These are phyloP conservation scores for Cheilinus undulatus DNA, from an alignment of 2,113 vertebrate genomes.

Conservation along the genomic window DNA sequence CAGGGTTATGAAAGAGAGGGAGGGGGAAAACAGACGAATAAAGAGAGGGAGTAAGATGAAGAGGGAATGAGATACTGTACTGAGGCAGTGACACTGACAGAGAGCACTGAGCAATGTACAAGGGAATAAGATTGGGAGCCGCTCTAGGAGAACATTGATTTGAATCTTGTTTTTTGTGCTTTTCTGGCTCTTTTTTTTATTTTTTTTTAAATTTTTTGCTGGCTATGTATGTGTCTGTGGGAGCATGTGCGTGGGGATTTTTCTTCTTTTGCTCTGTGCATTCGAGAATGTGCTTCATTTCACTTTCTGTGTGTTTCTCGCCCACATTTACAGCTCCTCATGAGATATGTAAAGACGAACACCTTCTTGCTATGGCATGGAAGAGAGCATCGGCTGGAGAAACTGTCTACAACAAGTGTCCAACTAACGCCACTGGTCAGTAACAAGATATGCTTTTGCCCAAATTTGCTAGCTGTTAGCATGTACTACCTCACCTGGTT, in stretches of 20 bases:
- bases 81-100: conserved; percentile 72
- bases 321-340: conserved; percentile 86
- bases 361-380: conserved; percentile 92
- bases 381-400: conserved; percentile 96
- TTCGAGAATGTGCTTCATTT: conserved; percentile 22
- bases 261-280: conserved; percentile 32
- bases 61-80: conserved; percentile 73
- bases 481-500: not conserved
- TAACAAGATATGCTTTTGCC: not conserved
- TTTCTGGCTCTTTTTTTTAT: conserved; percentile 27
- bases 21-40: conserved; percentile 65
- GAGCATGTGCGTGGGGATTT: conserved; percentile 22
- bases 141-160: conserved; percentile 69
- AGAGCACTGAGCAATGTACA: conserved; percentile 68
- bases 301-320: conserved; percentile 35
- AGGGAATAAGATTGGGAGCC: conserved; percentile 67
- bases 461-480: not conserved
- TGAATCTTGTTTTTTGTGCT: conserved; percentile 62
- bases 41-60: conserved; percentile 70
- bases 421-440: conserved; percentile 95
- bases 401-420: conserved; percentile 97
- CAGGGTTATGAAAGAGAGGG: conserved; percentile 67
- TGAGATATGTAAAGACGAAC: conserved; percentile 96
- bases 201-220: conserved; percentile 2
- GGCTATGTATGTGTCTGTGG: conserved; percentile 15